Evolutionary conservation across 2,888 invertebrate species (phyloP), one percentile per base, ranked within the genome.

Genomic region (Eristalis pertinax): DNA sequence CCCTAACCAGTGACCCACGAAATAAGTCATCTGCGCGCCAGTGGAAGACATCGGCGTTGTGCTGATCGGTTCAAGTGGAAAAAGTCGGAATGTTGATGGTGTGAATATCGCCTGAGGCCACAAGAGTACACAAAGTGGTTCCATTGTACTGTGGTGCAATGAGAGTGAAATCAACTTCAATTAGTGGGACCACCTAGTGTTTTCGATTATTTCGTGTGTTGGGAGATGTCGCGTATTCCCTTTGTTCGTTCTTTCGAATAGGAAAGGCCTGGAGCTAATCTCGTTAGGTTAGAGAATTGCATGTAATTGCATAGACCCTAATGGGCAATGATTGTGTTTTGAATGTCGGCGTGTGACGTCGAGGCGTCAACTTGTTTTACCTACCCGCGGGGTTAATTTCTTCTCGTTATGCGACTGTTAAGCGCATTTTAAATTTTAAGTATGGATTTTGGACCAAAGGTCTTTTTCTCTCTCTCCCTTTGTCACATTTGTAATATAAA

Each of bases 81-180:
- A 60, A 80, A 26, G 56, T 74, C 22, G 19, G 7, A 10, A 69
- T 58, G 26, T 67, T 68, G 50, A 73, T 84, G 87, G 87, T 87
- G 87, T 87, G 76, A 87, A 87, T 87, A 26, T 87, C 87, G 87
- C 87, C 87, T 50, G 43, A 73, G 84, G 87, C 87, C 87, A 73
- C 87, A 87, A 87, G 50, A 62, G 69, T 87, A 87, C 56, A 87
- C 87, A 87, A 87, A 80, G 68, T 72, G 73, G 50, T 82, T 78
- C 22, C 67, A 68, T 86, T 83, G 75, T 83, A 0, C 62, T 24
- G 43, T 50, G 35, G 62, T 35, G 74, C 83, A 78, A 41, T 60
- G 22, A 22, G 67, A 63, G 65, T 35, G 70, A 58, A 78, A 74
- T 82, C 70, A 75, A 77, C 77, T 82, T 77, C 78, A 26, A 68